A percentile compares a stretch with the other conserved stretches of the same genome.
phyloP scores from a whole-genome alignment of 2,797 vertebrate genomes.

The Chlorospingus flavigularis region DNA sequence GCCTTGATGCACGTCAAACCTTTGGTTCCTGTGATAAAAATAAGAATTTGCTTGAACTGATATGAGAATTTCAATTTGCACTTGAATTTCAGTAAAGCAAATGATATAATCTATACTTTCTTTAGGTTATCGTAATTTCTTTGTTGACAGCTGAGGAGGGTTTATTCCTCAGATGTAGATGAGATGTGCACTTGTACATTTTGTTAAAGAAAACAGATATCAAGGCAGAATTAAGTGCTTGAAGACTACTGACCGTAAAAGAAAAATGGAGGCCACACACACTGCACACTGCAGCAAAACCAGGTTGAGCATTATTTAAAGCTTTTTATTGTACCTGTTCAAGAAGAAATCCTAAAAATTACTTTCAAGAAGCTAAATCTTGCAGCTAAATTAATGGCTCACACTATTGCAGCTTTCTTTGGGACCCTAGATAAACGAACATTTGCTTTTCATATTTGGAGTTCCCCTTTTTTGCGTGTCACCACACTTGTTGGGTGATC shows the following conservation, averaged over 20 bases:
- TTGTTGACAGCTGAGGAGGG: background rate
- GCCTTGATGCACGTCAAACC: background rate
- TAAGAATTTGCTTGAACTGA: background rate
- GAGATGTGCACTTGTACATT: background rate
- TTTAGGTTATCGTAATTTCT: background rate
- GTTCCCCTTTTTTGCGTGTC: background rate
- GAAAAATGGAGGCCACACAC: background rate
- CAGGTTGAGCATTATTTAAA: background rate
- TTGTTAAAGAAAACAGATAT: background rate
- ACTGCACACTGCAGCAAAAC: background rate
- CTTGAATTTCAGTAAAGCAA: background rate
- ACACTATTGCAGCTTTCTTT: background rate
- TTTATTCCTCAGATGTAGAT: background rate
- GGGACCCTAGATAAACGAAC: background rate
- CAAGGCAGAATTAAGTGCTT: background rate
- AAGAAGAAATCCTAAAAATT: background rate
- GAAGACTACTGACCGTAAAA: background rate
- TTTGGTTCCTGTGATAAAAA: background rate
- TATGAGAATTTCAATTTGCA: background rate
- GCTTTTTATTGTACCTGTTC: background rate
- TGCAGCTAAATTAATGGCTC: background rate
- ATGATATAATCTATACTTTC: background rate
- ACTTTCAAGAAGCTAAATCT: background rate
- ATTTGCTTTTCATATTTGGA: background rate
- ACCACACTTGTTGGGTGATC: background rate